Evolutionary conservation across 1,140 invertebrate genomes (phyloP).

Genomic region (Pantala flavescens): DNA sequence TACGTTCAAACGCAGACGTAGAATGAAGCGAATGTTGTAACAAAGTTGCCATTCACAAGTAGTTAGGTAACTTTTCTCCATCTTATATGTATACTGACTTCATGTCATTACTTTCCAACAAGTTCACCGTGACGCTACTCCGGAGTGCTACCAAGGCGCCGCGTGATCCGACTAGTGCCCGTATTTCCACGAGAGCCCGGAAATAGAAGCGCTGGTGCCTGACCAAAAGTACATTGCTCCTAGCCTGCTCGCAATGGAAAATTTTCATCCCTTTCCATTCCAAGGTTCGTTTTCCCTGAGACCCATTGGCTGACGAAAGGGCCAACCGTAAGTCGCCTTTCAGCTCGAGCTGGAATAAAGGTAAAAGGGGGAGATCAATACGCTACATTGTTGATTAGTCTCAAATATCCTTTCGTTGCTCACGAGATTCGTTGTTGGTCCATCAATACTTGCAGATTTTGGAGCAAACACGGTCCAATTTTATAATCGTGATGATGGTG

Average conservation of each 20-base stretch:
- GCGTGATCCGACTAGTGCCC: not conserved
- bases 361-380: not conserved
- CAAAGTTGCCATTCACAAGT: too few relatives aligned
- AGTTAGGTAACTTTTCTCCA: too few relatives aligned
- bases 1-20: too few relatives aligned
- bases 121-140: not conserved
- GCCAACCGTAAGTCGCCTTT: not conserved
- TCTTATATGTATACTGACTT: not conserved
- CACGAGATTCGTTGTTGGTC: too few relatives aligned
- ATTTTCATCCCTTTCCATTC: not conserved
- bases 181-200: not conserved
- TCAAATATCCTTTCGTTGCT: not conserved
- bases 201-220: not conserved
- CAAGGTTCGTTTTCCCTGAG: not conserved
- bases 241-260: not conserved
- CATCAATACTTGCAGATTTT: too few relatives aligned
- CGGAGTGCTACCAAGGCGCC: not conserved
- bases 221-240: slow-evolving; percentile 8
- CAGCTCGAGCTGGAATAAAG: not conserved
- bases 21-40: too few relatives aligned
- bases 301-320: not conserved
- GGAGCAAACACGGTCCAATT: too few relatives aligned
- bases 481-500: too few relatives aligned
- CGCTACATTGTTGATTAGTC: slow-evolving; percentile 9
- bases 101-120: not conserved